Conservation (phyloP, 2,797 vertebrate genomes). For the Ctenopoma multispine region DNA sequence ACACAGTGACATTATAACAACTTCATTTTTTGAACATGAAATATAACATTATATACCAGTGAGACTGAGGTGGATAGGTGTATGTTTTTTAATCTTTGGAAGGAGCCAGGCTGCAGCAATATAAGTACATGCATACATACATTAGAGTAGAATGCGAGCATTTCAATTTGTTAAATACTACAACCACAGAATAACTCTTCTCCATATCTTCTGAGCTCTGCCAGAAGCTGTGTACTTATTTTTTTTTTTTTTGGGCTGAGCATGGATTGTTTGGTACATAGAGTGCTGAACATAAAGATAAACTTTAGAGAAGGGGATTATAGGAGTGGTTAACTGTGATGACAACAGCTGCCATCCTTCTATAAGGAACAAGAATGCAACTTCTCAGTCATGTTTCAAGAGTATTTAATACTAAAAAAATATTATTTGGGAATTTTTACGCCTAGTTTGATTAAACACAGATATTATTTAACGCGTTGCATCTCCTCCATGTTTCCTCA, state of each 20-base stretch:
- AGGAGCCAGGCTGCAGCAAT: not conserved
- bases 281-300: not conserved
- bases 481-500: conserved; percentile 41
- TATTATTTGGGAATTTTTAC: not conserved
- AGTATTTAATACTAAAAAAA: not conserved
- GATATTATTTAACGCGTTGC: not conserved
- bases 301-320: not conserved
- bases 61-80: too few species aligned
- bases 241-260: not conserved
- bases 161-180: not conserved
- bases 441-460: not conserved
- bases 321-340: not conserved
- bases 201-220: not conserved
- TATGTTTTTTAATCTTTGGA: too few species aligned
- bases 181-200: not conserved
- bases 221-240: not conserved
- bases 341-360: not conserved
- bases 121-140: not conserved
- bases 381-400: conserved; percentile 2
- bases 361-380: not conserved
- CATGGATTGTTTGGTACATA: not conserved
- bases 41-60: not conserved
- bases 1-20: too few species aligned
- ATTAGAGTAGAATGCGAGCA: not conserved
- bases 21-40: not conserved